Percentiles rank a stretch among this genome's conserved stretches.
These are phyloP conservation scores for Crypturellus undulatus DNA, from an alignment of 2,113 vertebrate genomes.

Conservation along the genomic window DNA sequence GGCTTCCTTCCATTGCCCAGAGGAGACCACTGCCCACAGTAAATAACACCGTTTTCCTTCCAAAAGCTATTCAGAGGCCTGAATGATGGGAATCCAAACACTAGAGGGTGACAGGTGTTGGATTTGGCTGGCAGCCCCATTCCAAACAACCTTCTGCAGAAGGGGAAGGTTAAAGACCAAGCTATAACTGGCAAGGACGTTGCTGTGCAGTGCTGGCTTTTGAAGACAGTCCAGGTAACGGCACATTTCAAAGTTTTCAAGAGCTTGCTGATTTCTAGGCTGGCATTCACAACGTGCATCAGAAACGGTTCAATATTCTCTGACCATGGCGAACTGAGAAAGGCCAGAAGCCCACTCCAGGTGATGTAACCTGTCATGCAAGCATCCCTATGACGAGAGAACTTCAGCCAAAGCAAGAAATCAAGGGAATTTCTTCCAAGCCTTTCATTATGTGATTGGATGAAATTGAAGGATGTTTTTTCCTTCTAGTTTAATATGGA, in stretches of 20 bases:
- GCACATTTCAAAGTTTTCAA: slow-evolving; percentile 31
- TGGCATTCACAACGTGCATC: neutral
- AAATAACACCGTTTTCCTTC: slow-evolving; percentile 15
- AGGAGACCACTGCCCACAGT: neutral
- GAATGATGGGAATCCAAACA: slow-evolving; percentile 33
- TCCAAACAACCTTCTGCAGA: slow-evolving; percentile 43
- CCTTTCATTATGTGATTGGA: neutral
- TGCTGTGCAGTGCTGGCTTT: neutral
- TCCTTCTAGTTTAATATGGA: neutral
- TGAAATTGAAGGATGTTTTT: neutral
- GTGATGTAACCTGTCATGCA: neutral
- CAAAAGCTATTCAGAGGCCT: slow-evolving; percentile 11
- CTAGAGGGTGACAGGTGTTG: slow-evolving; percentile 52
- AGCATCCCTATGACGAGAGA: neutral
- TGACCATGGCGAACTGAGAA: neutral
- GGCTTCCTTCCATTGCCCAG: neutral
- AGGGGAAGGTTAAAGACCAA: slow-evolving; percentile 51
- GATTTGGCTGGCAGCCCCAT: slow-evolving; percentile 44
- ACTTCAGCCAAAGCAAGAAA: neutral
- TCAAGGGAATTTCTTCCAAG: neutral
- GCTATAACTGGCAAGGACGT: slow-evolving; percentile 34
- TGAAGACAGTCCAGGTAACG: slow-evolving; percentile 33
- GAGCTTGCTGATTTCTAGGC: slow-evolving; percentile 45
- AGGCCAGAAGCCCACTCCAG: neutral
- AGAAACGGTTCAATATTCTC: neutral